Evolutionary conservation across 2,797 vertebrate genomes (phyloP), one percentile per base, ranked within the genome.

Genomic region (Pachyuromys duprasi): DNA sequence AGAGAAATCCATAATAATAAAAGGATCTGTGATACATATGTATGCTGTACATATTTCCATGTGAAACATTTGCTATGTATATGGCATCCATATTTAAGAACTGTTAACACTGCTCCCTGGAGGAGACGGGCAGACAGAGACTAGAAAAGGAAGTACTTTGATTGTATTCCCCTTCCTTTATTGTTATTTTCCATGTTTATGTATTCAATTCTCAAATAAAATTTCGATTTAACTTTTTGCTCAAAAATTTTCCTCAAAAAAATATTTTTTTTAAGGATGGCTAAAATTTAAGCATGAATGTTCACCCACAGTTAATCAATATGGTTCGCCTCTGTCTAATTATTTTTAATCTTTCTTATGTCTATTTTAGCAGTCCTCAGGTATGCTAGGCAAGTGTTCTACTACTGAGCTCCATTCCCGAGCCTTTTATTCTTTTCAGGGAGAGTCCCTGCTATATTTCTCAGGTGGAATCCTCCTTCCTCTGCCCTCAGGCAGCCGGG

Each of bases 1-100:
- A 26, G 89, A 95, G 65, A 97, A 86, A 89, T 69, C 33, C 87
- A 84, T 39, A 89, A 39, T 55, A 89, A 90, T 74, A 45, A 89
- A 92, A 92, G 49, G 26, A 76, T 33, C 70, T 63, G 39, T 36
- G 65, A 86, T 42, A 67, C 14, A 63, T 65, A 86, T n/a, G n/a
- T 5, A 60, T 53, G 49, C 39, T 5, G 24, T 81, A 4, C 39
- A 24, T 91, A 13, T 82, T 15, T 92, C 53, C 79, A 28, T 76
- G 24, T n/a, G 42, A 33, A 95, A 81, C 79, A 67, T 92, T 81
- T 76, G 36, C 70, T 76, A 15, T 80, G 63, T 69, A 28, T 49
- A 72, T 90, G 57, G 8, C n/a, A 31, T 79, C 45, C 62, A 70
- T 78, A 45, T 36, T 95, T 78, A 76, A 12, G 79, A 86, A 94